Base-by-base conservation (phyloP, 2,888 invertebrate species). In the Scaptomyza parva region DNA sequence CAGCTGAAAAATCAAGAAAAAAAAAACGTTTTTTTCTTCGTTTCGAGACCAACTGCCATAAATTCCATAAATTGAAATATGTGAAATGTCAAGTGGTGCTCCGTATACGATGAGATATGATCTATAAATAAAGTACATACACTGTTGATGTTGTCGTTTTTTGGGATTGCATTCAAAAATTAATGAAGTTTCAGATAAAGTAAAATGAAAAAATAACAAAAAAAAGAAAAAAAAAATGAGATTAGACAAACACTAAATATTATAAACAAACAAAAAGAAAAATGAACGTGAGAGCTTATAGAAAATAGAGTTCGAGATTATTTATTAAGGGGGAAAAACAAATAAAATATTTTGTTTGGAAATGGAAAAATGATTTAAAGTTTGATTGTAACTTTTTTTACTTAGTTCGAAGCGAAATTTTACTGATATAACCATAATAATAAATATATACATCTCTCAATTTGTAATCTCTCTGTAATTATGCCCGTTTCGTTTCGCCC, bases 31-130 rank as follows among this genome's bases (percentile, higher is more conserved):
- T 33, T 8, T 8, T 11, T 33, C 11, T n/a, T n/a, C n/a, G n/a
- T n/a, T n/a, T n/a, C n/a, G n/a, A 61, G 48, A 41, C 33, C 11
- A 33, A 28, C 41, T 62, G 61, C 33, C 43, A 45, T 52, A 64
- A 64, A 63, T 53, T 41, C 40, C 43, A 54, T n/a, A n/a, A n/a
- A 47, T 54, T 64, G 35, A 64, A 47, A 53, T 45, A 64, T 65
- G 33, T 28, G 30, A 51, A 52, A 52, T 52, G 64, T 64, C 62
- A 44, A 64, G 52, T 51, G 64, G 52, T 51, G 64, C 12, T 44
- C 3, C n/a, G 26, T 17, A n/a, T n/a, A n/a, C n/a, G n/a, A n/a
- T 48, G 45, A 63, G 63, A 63, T 63, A 63, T 48, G 63, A 62
- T 41, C 62, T 26, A 50, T 50, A 41, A 62, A 61, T 48, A 48